Base-by-base conservation (phyloP, 2,888 invertebrate genomes). In the Drosophila nr. medialis region DNA sequence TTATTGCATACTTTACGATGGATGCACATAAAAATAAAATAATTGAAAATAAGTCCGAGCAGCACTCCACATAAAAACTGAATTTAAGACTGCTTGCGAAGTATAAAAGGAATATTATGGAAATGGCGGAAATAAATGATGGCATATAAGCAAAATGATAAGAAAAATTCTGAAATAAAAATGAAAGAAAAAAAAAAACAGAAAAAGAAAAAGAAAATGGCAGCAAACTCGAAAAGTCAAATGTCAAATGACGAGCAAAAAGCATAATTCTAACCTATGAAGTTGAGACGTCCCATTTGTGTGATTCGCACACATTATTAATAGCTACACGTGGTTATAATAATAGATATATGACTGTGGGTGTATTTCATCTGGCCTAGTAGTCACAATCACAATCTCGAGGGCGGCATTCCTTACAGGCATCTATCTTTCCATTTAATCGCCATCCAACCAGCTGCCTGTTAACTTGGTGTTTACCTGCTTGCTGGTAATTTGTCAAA, bases 401-500 rank as follows among this genome's bases (percentile, higher is more conserved):
- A n/a, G 38, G 32, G n/a, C 24, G 49, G 34, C 64, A 59, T 45
- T 45, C 45, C n/a, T 24, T 36, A 32, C 49, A 24, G n/a, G 42
- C 49, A 42, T 72, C 40, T 36, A 42, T 72, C 40, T 36, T 24
- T 8, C 38, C n/a, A 45, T 21, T 54, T 45, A 40, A 15, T 49
- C 49, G 24, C 7, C 53, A 32, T 27, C 7, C 30, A 5, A 8
- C 53, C 56, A 38, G 10, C 27, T 53, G 51, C 51, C 51, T 49
- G 48, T 54, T 60, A 32, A 36, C 64, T 55, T 71, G 50, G 64
- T 82, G 72, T 72, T 89, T 86, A 88, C 81, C 83, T 88, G 85
- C 62, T 64, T 56, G 73, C 68, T 75, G 81, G 86, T 86, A 86
- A 86, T 86, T 90, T 86, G 86, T 86, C 86, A 86, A 90, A 88